Evolutionary conservation across 2,888 invertebrate genomes (phyloP), one percentile per base, ranked within the genome.

Genomic region (Hanleya hanleyi): DNA sequence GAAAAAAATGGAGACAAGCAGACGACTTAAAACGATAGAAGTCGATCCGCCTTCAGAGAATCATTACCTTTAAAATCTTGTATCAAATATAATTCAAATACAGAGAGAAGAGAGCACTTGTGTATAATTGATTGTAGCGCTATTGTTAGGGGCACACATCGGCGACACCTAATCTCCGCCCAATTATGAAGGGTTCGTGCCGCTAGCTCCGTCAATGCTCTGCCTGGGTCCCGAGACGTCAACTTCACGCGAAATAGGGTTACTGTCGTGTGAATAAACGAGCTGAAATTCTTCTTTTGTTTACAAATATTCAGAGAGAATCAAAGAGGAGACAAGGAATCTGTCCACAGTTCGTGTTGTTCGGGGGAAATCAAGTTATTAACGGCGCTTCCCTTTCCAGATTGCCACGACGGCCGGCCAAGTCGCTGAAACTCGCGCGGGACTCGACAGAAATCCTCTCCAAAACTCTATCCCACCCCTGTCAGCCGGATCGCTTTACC

Each of bases 41-140:
- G 26, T 15, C 29, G 29, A 29, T 22, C 1, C 29, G 22, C 4
- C 32, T 57, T 22, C 57, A 22, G 18, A 57, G 22, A 29, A 26
- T 32, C 32, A 57, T 57, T 57, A 57, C 57, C 57, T 57, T 57
- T 57, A 57, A 22, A 57, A 57, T 57, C 57, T 29, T 57, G 57
- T 57, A 57, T 57, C 57, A 57, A 57, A 57, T 26, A 29, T 18
- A 57, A 57, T 57, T 22, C 12, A 29, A 57, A 26, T 57, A 26
- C 9, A 32, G 32, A 57, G 2, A 12, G 22, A 26, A 57, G 57
- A 29, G 57, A 29, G 57, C 12, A 47, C 32, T 26, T 4, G 57
- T 57, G 57, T 57, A 29, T 57, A 57, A 57, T 57, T 57, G 57
- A 22, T 29, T 22, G 29, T 18, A 15, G 57, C 26, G 22, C 57